Conservation (phyloP, 2,797 vertebrate species). For the Catostomus latipinnis region DNA sequence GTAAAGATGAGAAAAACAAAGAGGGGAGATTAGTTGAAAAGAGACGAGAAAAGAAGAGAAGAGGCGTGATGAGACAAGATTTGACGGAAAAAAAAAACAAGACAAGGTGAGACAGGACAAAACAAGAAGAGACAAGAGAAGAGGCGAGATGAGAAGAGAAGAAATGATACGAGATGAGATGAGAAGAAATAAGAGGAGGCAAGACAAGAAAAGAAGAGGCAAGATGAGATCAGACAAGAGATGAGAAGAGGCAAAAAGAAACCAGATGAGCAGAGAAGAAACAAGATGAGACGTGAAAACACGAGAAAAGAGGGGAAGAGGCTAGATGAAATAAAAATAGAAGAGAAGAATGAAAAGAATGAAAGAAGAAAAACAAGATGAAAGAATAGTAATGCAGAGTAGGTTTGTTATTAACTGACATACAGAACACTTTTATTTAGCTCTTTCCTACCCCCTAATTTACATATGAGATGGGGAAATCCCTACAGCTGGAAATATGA, state of each 20-base stretch:
- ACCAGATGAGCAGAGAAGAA: too few species aligned
- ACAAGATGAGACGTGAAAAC: too few species aligned
- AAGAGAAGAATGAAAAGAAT: neutral
- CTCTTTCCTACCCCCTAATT: conserved; percentile 23
- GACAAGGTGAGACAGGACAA: neutral
- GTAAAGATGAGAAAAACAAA: neutral
- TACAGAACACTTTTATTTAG: conserved; percentile 19
- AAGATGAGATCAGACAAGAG: too few species aligned
- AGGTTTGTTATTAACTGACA: conserved; percentile 11
- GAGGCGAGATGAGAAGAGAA: neutral
- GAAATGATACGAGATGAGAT: neutral
- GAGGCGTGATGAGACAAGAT: too few species aligned
- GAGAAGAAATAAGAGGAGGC: too few species aligned
- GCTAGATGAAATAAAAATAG: neutral
- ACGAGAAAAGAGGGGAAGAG: too few species aligned
- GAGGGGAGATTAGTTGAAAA: neutral
- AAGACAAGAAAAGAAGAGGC: too few species aligned
- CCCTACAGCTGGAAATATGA: conserved; percentile 48
- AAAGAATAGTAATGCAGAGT: neutral
- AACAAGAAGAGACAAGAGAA: neutral
- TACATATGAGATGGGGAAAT: conserved; percentile 59
- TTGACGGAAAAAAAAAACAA: neutral
- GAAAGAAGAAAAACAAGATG: neutral
- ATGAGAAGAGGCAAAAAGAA: too few species aligned
- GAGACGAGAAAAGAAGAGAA: conserved; percentile 10